These are phyloP conservation scores for Hyles vespertilio DNA, from an alignment of 1,140 invertebrate genomes.

Conservation along the genomic window DNA sequence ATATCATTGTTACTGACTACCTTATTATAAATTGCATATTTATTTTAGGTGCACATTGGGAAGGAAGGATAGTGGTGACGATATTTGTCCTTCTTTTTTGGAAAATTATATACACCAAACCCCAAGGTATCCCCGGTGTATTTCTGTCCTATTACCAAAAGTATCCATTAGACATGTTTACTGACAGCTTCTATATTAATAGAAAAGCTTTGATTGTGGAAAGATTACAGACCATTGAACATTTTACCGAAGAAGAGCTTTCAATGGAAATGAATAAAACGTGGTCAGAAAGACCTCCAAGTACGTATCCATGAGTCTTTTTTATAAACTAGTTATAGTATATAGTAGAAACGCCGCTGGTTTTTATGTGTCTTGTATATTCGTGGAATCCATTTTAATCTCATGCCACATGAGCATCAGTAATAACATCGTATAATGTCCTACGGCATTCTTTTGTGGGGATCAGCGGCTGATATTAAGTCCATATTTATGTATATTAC, in stretches of 20 bases:
- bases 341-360: too few species aligned
- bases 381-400: too few species aligned
- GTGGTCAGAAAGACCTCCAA: too few species aligned
- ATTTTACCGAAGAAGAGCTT: constrained; percentile 54
- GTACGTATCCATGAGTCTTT: too few species aligned
- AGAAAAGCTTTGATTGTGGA: constrained; percentile 77
- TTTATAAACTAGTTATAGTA: too few species aligned
- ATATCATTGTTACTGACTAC: constrained; percentile 1
- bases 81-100: constrained; percentile 85
- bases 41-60: constrained; percentile 78
- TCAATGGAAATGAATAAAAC: too few species aligned
- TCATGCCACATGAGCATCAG: too few species aligned
- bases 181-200: constrained; percentile 78
- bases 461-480: too few species aligned
- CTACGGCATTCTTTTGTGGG: too few species aligned
- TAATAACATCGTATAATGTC: too few species aligned
- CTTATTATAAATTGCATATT: constrained; percentile 13
- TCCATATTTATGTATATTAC: too few species aligned
- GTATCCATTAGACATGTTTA: constrained; percentile 82
- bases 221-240: constrained; percentile 68
- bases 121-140: constrained; percentile 71
- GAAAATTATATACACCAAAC: constrained; percentile 83
- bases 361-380: too few species aligned
- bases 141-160: constrained; percentile 82
- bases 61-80: constrained; percentile 80